Conservation (phyloP, 2,113 vertebrate genomes). For the Rhinichthys klamathensis region DNA sequence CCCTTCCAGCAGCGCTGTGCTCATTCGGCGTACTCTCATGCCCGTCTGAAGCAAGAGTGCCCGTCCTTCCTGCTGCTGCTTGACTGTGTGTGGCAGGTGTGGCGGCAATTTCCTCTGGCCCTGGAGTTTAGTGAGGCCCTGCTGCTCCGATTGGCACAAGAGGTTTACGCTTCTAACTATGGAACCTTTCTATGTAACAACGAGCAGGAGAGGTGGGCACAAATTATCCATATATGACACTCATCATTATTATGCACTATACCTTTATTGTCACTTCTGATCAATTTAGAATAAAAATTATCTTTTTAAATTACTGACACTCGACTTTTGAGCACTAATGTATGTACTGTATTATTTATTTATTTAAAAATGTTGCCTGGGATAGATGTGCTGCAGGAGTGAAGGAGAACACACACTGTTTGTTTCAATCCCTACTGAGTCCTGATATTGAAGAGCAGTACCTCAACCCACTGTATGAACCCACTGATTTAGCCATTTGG, state of each 20-base stretch:
- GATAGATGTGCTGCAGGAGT: slow-evolving; percentile 77
- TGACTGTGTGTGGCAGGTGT: slow-evolving; percentile 87
- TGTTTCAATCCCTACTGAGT: slow-evolving; percentile 80
- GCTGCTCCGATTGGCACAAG: slow-evolving; percentile 80
- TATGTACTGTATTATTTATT: background rate
- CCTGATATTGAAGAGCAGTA: slow-evolving; percentile 64
- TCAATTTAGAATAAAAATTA: too few relatives aligned
- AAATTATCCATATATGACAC: background rate
- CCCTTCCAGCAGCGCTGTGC: slow-evolving; percentile 84
- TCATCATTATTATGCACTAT: background rate
- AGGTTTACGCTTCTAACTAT: slow-evolving; percentile 81
- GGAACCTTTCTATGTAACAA: slow-evolving; percentile 88
- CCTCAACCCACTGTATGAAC: slow-evolving; percentile 78
- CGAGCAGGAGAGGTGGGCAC: slow-evolving; percentile 79
- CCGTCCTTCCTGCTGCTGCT: slow-evolving; percentile 86
- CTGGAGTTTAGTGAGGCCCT: slow-evolving; percentile 83
- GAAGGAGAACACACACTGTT: slow-evolving; percentile 80
- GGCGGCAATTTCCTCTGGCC: slow-evolving; percentile 83
- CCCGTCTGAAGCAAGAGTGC: slow-evolving; percentile 80
- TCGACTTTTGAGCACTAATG: too few relatives aligned
- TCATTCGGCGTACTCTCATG: slow-evolving; percentile 79
- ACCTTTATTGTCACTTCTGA: too few relatives aligned
- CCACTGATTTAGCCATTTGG: slow-evolving; percentile 81
- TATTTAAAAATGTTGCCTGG: background rate
- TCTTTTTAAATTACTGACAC: too few relatives aligned